A percentile compares a stretch with the other conserved stretches of the same genome.
Evolutionary conservation across 2,888 invertebrate species (phyloP).

Genomic region (Dryadula phaetusa): DNA sequence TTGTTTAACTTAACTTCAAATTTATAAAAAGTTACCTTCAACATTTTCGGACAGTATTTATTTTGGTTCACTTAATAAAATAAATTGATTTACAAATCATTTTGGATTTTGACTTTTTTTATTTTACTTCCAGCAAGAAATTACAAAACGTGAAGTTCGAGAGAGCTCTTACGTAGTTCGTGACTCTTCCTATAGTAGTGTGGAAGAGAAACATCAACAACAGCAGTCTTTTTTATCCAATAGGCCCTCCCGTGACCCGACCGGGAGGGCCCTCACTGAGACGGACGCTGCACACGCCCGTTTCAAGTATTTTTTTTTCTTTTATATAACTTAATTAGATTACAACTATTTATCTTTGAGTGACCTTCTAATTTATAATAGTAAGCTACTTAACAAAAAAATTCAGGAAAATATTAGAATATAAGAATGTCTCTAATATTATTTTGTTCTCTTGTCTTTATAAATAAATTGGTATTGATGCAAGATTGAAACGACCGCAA

Average conservation of each 20-base stretch:
- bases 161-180: constrained; percentile 79
- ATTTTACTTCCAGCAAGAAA: constrained; percentile 65
- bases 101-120: not conserved
- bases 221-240: constrained; percentile 85
- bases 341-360: too few species aligned
- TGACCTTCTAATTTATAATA: too few species aligned
- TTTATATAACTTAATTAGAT: too few species aligned
- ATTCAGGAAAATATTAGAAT: too few species aligned
- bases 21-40: not conserved
- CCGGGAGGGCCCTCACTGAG: constrained; percentile 83
- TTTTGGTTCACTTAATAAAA: too few species aligned
- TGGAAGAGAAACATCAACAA: constrained; percentile 71
- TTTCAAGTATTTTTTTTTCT: too few species aligned
- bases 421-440: too few species aligned
- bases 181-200: constrained; percentile 78
- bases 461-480: constrained; percentile 43
- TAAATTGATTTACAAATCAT: not conserved
- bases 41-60: not conserved
- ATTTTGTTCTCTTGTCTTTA: constrained; percentile 37
- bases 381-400: too few species aligned
- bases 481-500: constrained; percentile 46
- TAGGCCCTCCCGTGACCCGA: constrained; percentile 84
- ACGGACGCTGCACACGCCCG: constrained; percentile 83
- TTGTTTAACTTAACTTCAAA: not conserved
- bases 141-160: constrained; percentile 71